Percentiles rank a stretch among this genome's conserved stretches.
Conservation (phyloP, 1,140 invertebrate genomes). For the Odontomachus brunneus region DNA sequence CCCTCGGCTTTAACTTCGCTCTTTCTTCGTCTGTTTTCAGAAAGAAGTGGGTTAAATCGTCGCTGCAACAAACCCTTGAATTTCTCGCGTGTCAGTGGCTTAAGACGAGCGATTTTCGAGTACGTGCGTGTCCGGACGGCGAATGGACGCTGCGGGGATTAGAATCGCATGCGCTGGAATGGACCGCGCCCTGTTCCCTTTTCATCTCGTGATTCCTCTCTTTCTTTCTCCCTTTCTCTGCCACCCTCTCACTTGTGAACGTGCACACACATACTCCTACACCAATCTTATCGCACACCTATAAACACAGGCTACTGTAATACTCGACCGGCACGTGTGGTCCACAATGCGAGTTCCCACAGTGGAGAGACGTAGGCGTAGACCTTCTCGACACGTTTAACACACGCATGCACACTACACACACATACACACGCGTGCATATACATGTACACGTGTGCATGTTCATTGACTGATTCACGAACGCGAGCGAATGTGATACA, state of each 20-base stretch:
- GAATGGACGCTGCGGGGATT: conserved; percentile 72
- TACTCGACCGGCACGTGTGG: conserved; percentile 82
- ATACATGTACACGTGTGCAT: conserved; percentile 58
- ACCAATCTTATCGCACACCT: conserved; percentile 51
- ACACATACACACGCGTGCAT: conserved; percentile 39
- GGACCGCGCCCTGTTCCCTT: conserved; percentile 80
- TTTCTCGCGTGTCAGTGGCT: conserved; percentile 57
- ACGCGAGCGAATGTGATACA: conserved; percentile 53
- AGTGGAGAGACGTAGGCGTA: conserved; percentile 65
- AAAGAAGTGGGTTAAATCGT: neutral
- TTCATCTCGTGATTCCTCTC: conserved; percentile 67
- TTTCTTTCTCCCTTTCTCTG: conserved; percentile 42
- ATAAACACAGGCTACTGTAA: conserved; percentile 75
- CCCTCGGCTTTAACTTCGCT: no score
- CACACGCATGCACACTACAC: conserved; percentile 7
- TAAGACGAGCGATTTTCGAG: conserved; percentile 67
- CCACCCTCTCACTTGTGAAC: conserved; percentile 41
- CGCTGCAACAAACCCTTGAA: neutral
- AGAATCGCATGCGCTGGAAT: conserved; percentile 81
- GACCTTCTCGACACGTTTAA: conserved; percentile 37
- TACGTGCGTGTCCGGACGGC: conserved; percentile 68
- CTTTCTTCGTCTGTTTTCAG: no score
- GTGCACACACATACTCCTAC: conserved; percentile 20
- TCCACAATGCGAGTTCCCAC: conserved; percentile 84
- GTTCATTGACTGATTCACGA: conserved; percentile 62